These are phyloP conservation scores for Enteromius radiatus DNA, from an alignment of 2,797 vertebrate species.

Conservation along the genomic window DNA sequence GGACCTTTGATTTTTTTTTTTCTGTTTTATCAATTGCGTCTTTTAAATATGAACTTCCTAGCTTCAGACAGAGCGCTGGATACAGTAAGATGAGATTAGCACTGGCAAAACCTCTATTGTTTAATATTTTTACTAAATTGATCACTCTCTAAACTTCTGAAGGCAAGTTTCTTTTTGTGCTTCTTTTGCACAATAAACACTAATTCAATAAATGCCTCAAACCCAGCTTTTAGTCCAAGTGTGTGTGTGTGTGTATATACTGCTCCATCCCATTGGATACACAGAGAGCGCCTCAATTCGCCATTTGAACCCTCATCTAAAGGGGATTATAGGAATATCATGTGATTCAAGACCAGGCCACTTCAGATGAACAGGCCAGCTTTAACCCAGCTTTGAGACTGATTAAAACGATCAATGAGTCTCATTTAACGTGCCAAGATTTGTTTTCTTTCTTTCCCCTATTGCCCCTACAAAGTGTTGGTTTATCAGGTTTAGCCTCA, in stretches of 20 bases:
- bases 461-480: constrained; percentile 21
- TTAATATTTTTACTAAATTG: neutral
- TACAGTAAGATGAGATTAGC: neutral
- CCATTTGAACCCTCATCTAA: constrained; percentile 64
- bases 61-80: constrained; percentile 53
- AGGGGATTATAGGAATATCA: constrained; percentile 63
- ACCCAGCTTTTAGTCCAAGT: constrained; percentile 56
- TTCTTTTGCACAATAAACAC: neutral
- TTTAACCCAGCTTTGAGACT: constrained; percentile 63
- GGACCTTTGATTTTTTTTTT: constrained; percentile 56
- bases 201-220: constrained; percentile 48
- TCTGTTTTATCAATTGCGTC: constrained; percentile 59
- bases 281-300: constrained; percentile 55
- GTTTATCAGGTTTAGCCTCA: constrained; percentile 37
- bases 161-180: neutral
- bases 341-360: constrained; percentile 57
- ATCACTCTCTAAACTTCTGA: neutral
- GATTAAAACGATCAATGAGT: constrained; percentile 57
- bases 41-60: constrained; percentile 17
- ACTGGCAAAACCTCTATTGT: neutral
- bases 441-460: constrained; percentile 33
- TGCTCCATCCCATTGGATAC: constrained; percentile 58
- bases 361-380: constrained; percentile 50
- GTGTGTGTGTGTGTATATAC: constrained; percentile 37
- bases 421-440: constrained; percentile 46